phyloP scores from a whole-genome alignment of 2,888 invertebrate genomes.

The Lithodes maja region DNA sequence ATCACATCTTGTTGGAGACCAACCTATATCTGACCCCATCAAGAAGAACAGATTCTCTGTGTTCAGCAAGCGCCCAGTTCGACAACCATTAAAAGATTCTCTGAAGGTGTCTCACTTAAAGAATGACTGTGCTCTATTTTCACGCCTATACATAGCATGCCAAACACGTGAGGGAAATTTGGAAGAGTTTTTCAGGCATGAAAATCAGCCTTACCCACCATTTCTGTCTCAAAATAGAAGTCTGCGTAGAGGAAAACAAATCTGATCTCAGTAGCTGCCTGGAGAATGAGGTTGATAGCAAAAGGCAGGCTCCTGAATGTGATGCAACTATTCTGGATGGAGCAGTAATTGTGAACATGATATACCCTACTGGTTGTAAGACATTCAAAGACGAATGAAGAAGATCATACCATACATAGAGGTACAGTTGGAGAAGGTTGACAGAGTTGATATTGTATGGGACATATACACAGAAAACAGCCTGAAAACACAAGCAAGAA shows the following conservation, averaged over 20 bases:
- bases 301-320: slow-evolving; percentile 2
- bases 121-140: neutral
- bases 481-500: slow-evolving; percentile 10
- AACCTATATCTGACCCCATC: slow-evolving; percentile 20
- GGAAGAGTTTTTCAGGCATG: slow-evolving; percentile 21
- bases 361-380: slow-evolving; percentile 22
- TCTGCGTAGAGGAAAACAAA: neutral
- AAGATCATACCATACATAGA: slow-evolving; percentile 15
- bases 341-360: slow-evolving; percentile 27
- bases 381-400: slow-evolving; percentile 17
- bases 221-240: slow-evolving; percentile 2
- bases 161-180: slow-evolving; percentile 6
- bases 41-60: neutral
- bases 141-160: neutral
- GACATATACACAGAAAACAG: slow-evolving; percentile 18
- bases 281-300: slow-evolving; percentile 1
- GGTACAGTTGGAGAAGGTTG: slow-evolving; percentile 7
- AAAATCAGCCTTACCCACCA: slow-evolving; percentile 22
- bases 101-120: slow-evolving; percentile 7
- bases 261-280: slow-evolving; percentile 9
- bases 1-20: neutral
- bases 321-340: slow-evolving; percentile 16
- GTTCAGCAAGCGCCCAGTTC: neutral
- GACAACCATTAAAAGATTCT: neutral
- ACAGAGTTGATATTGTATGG: slow-evolving; percentile 8